Evolutionary conservation across 2,113 vertebrate species (phyloP).

Genomic region (Elephas maximus): DNA sequence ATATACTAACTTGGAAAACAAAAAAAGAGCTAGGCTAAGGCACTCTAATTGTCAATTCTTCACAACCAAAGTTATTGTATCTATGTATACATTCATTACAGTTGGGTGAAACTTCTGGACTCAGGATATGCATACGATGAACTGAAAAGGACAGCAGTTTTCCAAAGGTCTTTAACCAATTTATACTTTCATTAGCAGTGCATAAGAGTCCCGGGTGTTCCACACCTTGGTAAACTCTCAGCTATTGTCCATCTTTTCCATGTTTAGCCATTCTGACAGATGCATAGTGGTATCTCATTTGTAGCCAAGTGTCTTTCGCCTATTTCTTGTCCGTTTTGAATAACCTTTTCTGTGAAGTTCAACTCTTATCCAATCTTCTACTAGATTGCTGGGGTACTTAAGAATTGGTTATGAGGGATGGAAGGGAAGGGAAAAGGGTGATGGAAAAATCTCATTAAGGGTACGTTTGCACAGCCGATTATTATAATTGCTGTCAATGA

Average conservation of each 20-base stretch:
- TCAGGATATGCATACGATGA: background rate
- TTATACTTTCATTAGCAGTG: background rate
- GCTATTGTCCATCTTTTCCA: background rate
- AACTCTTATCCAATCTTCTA: background rate
- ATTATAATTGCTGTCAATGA: too few species aligned
- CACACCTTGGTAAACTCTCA: background rate
- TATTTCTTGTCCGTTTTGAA: background rate
- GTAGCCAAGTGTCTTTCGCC: background rate
- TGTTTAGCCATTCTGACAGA: background rate
- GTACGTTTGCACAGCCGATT: too few species aligned
- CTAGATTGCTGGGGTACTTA: background rate
- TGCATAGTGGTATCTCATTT: background rate
- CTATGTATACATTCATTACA: background rate
- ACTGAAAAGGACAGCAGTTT: background rate
- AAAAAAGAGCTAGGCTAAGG: background rate
- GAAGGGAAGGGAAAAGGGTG: too few species aligned
- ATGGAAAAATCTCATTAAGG: too few species aligned
- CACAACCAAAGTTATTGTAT: background rate
- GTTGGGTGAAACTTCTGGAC: background rate
- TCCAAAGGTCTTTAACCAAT: background rate
- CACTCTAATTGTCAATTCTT: background rate
- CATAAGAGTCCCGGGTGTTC: background rate
- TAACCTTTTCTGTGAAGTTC: background rate
- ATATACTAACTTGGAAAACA: constrained; percentile 7
- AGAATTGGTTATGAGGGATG: too few species aligned